Evolutionary conservation across 2,113 vertebrate species (phyloP).

Genomic region (Prietella phreatophila): DNA sequence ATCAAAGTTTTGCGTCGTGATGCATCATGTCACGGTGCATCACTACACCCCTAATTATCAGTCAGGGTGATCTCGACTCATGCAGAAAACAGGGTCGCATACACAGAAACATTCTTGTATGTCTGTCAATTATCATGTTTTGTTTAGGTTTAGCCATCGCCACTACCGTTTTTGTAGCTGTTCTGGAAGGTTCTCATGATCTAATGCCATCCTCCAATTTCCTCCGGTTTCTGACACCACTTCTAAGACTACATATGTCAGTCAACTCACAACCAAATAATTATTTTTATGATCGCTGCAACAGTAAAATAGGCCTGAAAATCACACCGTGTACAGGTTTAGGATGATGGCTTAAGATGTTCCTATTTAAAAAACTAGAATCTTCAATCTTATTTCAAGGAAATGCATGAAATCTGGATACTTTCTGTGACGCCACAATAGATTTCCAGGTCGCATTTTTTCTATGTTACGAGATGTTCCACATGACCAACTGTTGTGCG

Average conservation of each 20-base stretch:
- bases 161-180: no score
- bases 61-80: not conserved
- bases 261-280: not conserved
- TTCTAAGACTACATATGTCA: not conserved
- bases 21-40: not conserved
- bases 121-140: not conserved
- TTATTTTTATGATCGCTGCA: not conserved
- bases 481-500: not conserved
- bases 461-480: no score
- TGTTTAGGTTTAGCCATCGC: not conserved
- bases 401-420: not conserved
- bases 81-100: not conserved
- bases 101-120: not conserved
- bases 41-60: not conserved
- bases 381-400: not conserved
- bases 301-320: not conserved
- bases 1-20: not conserved
- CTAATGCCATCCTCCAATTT: not conserved
- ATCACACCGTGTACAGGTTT: not conserved
- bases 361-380: not conserved
- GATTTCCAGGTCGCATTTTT: not conserved
- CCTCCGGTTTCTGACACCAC: not conserved
- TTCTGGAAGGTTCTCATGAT: not conserved
- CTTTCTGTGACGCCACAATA: not conserved
- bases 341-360: not conserved